Evolutionary conservation across 1,140 invertebrate genomes (phyloP), one percentile per base, ranked within the genome.

Genomic region (Cotesia chilonis): DNA sequence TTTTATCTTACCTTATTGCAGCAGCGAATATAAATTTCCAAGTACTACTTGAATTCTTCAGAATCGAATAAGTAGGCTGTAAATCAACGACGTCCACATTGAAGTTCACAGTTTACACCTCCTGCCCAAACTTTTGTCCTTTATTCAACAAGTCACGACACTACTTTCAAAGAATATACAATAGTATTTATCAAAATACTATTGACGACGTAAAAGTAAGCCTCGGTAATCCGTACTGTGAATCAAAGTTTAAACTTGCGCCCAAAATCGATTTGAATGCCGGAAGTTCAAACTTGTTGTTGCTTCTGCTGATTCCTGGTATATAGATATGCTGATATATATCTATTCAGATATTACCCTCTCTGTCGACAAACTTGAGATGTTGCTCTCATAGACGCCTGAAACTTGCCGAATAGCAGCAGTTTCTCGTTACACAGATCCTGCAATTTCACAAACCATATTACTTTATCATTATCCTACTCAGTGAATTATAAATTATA

Each of bases 311-410:
- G 47, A n/a, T 51, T 68, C 51, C 51, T 12, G 10, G 12, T 54
- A 55, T 57, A 52, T 7, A 9, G 41, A 61, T 35, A 61, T 61
- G 28, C 28, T 28, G 28, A 12, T 61, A 4, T 35, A 12, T 35
- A 61, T 35, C 20, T 35, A 37, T 35, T 28, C 5, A 55, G 12
- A 20, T 55, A 20, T n/a, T 55, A 55, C 36, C 17, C 35, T 59
- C 61, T 71, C 61, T 55, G 6, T 71, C 70, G 70, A 63, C 64
- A 71, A 71, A 71, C 70, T 71, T 71, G 70, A 41, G 63, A 59
- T 63, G 57, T 52, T 67, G 54, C 28, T 71, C 57, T 41, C 61
- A 59, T 71, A 35, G 59, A 60, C 47, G 51, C 37, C 70, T 70
- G 63, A 57, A 71, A 71, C 70, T 71, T 70, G 38, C 20, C 61